phyloP scores from a whole-genome alignment of 2,113 vertebrate genomes.

The Alosa alosa region DNA sequence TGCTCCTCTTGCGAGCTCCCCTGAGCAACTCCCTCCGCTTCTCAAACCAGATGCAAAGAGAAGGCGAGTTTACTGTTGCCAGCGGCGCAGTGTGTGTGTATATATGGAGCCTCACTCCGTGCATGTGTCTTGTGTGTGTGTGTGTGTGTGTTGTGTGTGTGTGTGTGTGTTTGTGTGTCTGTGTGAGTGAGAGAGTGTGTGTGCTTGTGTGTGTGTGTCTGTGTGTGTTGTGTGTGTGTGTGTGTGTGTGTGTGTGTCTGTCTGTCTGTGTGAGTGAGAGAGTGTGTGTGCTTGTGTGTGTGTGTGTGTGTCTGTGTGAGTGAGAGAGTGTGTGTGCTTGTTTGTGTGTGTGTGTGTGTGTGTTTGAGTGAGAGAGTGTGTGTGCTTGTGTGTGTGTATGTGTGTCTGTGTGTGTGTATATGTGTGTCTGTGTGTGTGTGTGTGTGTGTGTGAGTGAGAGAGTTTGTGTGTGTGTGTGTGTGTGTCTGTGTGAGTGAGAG shows the following conservation, averaged over 20 bases:
- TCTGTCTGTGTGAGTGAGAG: slow-evolving; percentile 19
- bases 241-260: slow-evolving; percentile 17
- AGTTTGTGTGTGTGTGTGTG: background rate
- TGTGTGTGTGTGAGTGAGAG: slow-evolving; percentile 20
- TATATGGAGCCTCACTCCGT: background rate
- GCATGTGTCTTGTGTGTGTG: background rate
- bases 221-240: slow-evolving; percentile 1
- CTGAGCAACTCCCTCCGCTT: slow-evolving; percentile 46
- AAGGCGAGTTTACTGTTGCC: slow-evolving; percentile 54
- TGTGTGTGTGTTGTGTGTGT: slow-evolving; percentile 17
- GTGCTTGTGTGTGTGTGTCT: background rate
- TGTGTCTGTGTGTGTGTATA: background rate
- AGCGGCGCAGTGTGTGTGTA: slow-evolving; percentile 20
- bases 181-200: slow-evolving; percentile 4
- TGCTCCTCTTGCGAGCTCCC: slow-evolving; percentile 38
- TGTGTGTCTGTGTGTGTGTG: slow-evolving; percentile 9
- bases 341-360: background rate
- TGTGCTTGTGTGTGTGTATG: background rate
- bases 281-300: slow-evolving; percentile 10
- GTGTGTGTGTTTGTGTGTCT: slow-evolving; percentile 15
- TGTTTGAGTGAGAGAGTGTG: slow-evolving; percentile 19
- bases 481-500: slow-evolving; percentile 18
- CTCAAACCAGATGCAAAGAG: slow-evolving; percentile 51
- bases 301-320: slow-evolving; percentile 13
- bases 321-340: slow-evolving; percentile 5